These are phyloP conservation scores for Stramonita haemastoma DNA, from an alignment of 2,888 invertebrate species.

Conservation along the genomic window DNA sequence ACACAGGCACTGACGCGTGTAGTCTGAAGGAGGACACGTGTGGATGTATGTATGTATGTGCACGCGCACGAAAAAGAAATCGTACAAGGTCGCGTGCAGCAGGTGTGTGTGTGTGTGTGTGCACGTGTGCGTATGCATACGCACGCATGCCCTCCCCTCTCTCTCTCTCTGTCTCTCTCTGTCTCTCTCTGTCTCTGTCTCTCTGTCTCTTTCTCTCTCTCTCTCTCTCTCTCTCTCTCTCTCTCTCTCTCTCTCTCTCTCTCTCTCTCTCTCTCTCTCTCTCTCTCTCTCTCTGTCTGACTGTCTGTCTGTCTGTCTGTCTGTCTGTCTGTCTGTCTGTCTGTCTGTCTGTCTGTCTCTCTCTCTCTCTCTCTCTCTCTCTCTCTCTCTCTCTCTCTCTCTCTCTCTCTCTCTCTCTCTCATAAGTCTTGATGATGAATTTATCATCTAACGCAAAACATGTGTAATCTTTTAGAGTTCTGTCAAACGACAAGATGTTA, in stretches of 20 bases:
- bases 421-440: not conserved
- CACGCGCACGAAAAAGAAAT: too few species aligned
- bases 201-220: slow-evolving; percentile 1
- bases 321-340: not conserved
- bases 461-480: too few species aligned
- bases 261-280: slow-evolving; percentile 12
- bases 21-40: too few species aligned
- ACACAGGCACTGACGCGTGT: too few species aligned
- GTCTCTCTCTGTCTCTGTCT: not conserved
- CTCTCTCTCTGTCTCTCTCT: not conserved
- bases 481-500: too few species aligned
- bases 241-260: not conserved
- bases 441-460: too few species aligned
- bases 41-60: too few species aligned
- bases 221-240: not conserved
- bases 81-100: too few species aligned
- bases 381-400: not conserved
- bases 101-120: too few species aligned
- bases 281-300: not conserved
- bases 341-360: not conserved
- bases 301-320: slow-evolving; percentile 1
- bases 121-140: too few species aligned
- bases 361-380: not conserved
- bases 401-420: not conserved
- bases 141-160: too few species aligned